Evolutionary conservation across 2,113 vertebrate genomes (phyloP).

Genomic region (Hippoglossus stenolepis): DNA sequence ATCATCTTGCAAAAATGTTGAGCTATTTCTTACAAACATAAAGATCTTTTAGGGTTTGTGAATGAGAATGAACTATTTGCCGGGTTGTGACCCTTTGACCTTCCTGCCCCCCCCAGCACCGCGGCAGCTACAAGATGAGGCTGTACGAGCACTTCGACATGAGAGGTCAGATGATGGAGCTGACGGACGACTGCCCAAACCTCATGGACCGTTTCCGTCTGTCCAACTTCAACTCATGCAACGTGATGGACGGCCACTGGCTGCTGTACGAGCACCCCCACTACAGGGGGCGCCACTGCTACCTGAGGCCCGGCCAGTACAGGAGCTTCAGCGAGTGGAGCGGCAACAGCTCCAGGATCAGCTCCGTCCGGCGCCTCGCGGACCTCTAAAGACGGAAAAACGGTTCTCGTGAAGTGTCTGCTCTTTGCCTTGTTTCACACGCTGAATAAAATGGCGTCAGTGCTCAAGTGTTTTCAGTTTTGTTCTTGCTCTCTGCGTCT

Average conservation of each 20-base stretch:
- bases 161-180: slow-evolving; percentile 77
- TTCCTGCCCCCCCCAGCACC: slow-evolving; percentile 54
- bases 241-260: slow-evolving; percentile 83
- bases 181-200: slow-evolving; percentile 77
- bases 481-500: slow-evolving; percentile 75
- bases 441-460: slow-evolving; percentile 77
- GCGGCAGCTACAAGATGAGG: slow-evolving; percentile 71
- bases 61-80: too few species aligned
- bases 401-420: slow-evolving; percentile 74
- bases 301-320: slow-evolving; percentile 73
- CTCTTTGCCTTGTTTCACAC: slow-evolving; percentile 78
- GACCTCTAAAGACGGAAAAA: slow-evolving; percentile 73
- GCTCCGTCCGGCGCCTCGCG: slow-evolving; percentile 70
- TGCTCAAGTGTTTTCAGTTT: slow-evolving; percentile 64
- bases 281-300: slow-evolving; percentile 76
- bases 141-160: slow-evolving; percentile 79
- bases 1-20: too few species aligned
- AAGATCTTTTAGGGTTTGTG: too few species aligned
- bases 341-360: slow-evolving; percentile 60
- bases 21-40: too few species aligned
- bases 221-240: slow-evolving; percentile 80
- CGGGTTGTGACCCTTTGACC: slow-evolving; percentile 1
- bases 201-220: slow-evolving; percentile 72
- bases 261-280: slow-evolving; percentile 80
- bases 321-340: slow-evolving; percentile 71